Conservation (phyloP, 2,888 invertebrate genomes). For the Pyrocoelia pectoralis region DNA sequence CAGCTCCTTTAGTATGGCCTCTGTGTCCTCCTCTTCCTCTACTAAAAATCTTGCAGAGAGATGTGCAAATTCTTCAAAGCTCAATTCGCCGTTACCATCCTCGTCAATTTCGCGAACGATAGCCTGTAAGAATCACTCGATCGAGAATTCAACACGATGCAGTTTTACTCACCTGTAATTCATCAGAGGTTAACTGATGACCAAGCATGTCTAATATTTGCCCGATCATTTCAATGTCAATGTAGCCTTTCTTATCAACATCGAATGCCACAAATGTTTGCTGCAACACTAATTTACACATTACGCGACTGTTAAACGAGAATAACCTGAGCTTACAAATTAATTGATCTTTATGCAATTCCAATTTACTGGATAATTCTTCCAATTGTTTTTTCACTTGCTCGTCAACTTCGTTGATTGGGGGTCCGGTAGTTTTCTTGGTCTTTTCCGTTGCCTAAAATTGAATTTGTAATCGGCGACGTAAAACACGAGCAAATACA, state of each 20-base stretch:
- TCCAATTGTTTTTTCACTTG: slow-evolving; percentile 27
- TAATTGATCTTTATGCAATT: slow-evolving; percentile 52
- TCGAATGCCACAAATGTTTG: slow-evolving; percentile 94
- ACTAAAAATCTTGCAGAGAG: slow-evolving; percentile 87
- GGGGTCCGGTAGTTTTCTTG: neutral
- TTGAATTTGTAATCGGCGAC: no score
- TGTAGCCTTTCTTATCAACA: slow-evolving; percentile 83
- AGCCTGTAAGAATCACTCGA: slow-evolving; percentile 58
- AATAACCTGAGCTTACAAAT: slow-evolving; percentile 49
- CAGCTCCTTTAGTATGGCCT: slow-evolving; percentile 87
- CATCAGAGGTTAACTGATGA: slow-evolving; percentile 80
- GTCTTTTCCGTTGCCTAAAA: neutral
- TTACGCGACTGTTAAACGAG: neutral
- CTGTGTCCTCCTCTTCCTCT: slow-evolving; percentile 88
- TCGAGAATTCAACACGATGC: neutral
- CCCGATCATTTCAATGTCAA: slow-evolving; percentile 83
- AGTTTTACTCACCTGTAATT: slow-evolving; percentile 66
- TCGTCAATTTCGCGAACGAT: slow-evolving; percentile 88
- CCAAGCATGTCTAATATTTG: slow-evolving; percentile 92
- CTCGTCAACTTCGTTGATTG: slow-evolving; percentile 19
- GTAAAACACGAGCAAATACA: neutral
- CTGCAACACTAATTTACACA: slow-evolving; percentile 72
- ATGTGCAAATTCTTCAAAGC: slow-evolving; percentile 88
- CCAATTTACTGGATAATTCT: slow-evolving; percentile 24
- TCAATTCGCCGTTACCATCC: slow-evolving; percentile 84